Conservation (phyloP, 2,113 vertebrate genomes). For the Rhabdornis inornatus region DNA sequence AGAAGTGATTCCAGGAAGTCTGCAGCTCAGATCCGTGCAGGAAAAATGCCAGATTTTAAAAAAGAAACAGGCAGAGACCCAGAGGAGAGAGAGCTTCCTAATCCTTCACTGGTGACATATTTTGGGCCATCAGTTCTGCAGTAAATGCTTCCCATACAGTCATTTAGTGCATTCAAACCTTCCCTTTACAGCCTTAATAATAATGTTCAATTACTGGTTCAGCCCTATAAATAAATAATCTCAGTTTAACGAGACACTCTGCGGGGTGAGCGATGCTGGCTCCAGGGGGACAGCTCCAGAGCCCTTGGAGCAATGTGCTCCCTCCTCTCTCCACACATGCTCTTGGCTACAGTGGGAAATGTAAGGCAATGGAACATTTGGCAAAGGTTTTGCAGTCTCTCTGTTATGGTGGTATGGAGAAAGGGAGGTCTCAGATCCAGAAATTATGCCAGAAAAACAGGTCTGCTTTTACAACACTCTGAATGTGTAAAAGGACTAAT, state of each 20-base stretch:
- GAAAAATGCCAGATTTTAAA: slow-evolving; percentile 62
- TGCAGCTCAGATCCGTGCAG: neutral
- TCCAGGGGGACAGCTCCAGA: rapidly evolving
- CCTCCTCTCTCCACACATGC: rapidly evolving
- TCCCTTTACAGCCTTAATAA: slow-evolving; percentile 25
- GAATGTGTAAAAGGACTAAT: neutral
- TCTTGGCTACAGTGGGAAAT: neutral
- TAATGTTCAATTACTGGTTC: slow-evolving; percentile 4
- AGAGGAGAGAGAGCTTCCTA: slow-evolving; percentile 35
- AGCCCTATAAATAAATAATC: slow-evolving; percentile 37
- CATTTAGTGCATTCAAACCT: neutral
- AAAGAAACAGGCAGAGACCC: slow-evolving; percentile 38
- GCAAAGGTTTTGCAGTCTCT: neutral
- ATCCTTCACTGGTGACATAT: slow-evolving; percentile 35
- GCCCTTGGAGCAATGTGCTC: rapidly evolving
- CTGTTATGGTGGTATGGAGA: neutral
- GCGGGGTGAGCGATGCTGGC: neutral
- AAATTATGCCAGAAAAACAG: neutral
- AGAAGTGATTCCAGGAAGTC: slow-evolving; percentile 52
- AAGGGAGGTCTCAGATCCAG: neutral
- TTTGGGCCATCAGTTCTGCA: slow-evolving; percentile 26
- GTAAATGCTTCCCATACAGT: slow-evolving; percentile 15
- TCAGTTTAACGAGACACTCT: neutral
- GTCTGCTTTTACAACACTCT: neutral
- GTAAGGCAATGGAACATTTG: neutral